phyloP scores from a whole-genome alignment of 2,113 vertebrate species.

The Pluvialis apricaria region DNA sequence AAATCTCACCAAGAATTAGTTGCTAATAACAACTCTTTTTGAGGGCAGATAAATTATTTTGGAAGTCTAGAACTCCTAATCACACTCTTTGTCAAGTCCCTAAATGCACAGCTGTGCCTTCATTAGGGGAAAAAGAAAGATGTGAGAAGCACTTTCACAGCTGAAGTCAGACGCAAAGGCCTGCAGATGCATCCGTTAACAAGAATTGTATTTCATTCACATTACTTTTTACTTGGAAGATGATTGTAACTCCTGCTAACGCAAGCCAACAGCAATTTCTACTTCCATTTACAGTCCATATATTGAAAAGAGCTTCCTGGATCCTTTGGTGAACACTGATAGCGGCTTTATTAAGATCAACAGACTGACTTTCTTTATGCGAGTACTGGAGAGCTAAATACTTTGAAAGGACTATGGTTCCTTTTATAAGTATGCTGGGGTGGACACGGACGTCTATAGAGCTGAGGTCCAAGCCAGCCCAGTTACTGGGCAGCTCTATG shows the following conservation, averaged over 20 bases:
- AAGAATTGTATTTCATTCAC: background rate
- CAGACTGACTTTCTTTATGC: background rate
- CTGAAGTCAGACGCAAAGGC: background rate
- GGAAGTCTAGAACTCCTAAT: slow-evolving; percentile 5
- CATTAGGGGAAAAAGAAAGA: background rate
- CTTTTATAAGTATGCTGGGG: background rate
- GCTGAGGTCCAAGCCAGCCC: background rate
- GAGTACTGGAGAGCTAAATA: background rate
- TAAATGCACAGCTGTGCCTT: slow-evolving; percentile 37
- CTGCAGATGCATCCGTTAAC: background rate
- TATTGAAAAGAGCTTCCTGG: background rate
- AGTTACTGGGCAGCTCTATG: background rate
- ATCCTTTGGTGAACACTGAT: background rate
- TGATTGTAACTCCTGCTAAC: background rate
- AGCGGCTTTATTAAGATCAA: background rate
- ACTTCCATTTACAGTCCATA: background rate
- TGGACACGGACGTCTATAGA: rapidly evolving
- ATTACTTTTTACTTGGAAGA: background rate
- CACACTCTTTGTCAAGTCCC: background rate
- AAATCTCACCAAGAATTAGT: background rate
- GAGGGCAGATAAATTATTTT: background rate
- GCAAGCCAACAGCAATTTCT: background rate
- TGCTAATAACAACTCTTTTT: background rate
- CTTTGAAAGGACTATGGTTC: too few relatives aligned
- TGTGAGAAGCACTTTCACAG: background rate